These are phyloP conservation scores for Paramisgurnus dabryanus DNA, from an alignment of 2,113 vertebrate genomes.

Conservation along the genomic window DNA sequence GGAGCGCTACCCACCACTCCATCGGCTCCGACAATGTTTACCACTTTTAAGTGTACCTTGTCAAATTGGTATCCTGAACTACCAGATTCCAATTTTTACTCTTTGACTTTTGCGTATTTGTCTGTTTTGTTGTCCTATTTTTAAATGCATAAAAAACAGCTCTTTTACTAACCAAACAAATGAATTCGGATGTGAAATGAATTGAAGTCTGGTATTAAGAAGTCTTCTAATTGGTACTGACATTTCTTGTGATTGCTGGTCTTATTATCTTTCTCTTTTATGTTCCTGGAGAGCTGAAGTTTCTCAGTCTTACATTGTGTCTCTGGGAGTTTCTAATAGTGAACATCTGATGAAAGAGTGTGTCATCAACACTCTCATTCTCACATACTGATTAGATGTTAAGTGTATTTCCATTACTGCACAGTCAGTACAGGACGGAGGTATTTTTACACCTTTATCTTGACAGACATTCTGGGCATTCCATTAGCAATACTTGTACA, in stretches of 20 bases:
- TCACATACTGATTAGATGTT: slow-evolving; percentile 21
- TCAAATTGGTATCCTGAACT: too few relatives aligned
- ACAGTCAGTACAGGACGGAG: slow-evolving; percentile 17
- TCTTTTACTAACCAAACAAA: too few relatives aligned
- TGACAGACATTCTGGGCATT: slow-evolving; percentile 16
- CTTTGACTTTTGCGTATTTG: too few relatives aligned
- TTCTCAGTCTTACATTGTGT: not conserved
- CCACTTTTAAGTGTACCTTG: too few relatives aligned
- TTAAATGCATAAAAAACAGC: too few relatives aligned
- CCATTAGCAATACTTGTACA: slow-evolving; percentile 17
- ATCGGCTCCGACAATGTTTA: too few relatives aligned
- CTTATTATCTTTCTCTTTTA: not conserved
- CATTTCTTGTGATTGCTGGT: not conserved
- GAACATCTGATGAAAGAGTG: slow-evolving; percentile 28
- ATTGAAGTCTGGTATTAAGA: too few relatives aligned
- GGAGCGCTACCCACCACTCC: too few relatives aligned
- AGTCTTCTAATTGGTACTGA: not conserved
- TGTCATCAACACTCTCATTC: slow-evolving; percentile 16
- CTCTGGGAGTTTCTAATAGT: slow-evolving; percentile 1
- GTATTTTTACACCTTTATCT: not conserved
- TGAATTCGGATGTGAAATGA: too few relatives aligned
- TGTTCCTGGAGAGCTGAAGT: not conserved
- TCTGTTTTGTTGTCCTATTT: too few relatives aligned
- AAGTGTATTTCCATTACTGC: slow-evolving; percentile 13
- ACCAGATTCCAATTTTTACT: too few relatives aligned